A percentile compares a stretch with the other conserved stretches of the same genome.
Conservation (phyloP, 2,113 vertebrate genomes). For the Rhombomys opimus region DNA sequence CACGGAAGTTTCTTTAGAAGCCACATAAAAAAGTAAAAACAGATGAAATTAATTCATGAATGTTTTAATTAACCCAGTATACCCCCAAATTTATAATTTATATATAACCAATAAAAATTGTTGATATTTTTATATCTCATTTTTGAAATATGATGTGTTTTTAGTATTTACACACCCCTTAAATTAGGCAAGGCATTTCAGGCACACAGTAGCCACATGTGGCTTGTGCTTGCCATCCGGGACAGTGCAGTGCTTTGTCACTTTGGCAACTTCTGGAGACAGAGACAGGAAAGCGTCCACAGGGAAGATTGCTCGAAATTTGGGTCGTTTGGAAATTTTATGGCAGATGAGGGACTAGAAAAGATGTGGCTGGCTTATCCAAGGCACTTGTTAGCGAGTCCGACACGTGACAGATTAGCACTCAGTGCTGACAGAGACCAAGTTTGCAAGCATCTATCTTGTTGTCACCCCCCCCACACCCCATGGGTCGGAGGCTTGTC, state of each 20-base stretch:
- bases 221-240: background rate
- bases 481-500: background rate
- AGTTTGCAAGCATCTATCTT: background rate
- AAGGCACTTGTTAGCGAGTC: background rate
- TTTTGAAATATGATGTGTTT: conserved; percentile 1
- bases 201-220: background rate
- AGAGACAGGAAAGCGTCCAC: conserved; percentile 8
- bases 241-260: background rate
- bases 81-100: background rate
- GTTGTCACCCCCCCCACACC: background rate
- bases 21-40: background rate
- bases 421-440: background rate
- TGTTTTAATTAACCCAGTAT: conserved; percentile 24
- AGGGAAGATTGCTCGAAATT: conserved; percentile 19
- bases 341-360: background rate
- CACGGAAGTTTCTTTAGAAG: conserved; percentile 10
- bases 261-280: background rate
- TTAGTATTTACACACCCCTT: background rate
- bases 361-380: background rate
- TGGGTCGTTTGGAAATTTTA: conserved; percentile 2
- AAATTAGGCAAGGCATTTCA: background rate
- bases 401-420: background rate
- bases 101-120: conserved; percentile 3
- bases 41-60: background rate
- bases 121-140: background rate